Evolutionary conservation across 2,888 invertebrate species (phyloP), one percentile per base, ranked within the genome.

Genomic region (Ectropis crepuscularia): DNA sequence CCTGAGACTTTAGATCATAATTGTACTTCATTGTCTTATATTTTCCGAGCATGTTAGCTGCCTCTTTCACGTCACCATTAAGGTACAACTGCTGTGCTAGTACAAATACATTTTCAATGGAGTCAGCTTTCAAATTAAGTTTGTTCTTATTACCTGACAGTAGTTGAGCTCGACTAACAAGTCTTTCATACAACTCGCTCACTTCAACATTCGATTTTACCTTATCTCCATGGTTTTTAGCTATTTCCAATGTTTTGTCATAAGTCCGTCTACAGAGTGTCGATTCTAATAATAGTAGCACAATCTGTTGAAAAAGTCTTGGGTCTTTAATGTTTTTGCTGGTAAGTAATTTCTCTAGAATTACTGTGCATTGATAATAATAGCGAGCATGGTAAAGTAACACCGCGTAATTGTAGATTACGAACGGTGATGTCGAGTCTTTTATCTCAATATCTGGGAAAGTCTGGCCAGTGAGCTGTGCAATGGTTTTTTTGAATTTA

Each of bases 391-490:
- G 96, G 83, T 96, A 97, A 6, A 96, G 89, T 43, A 97, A 76
- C 5, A 97, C 94, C 7, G 97, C 96, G 80, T 96, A 96, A 83
- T 97, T 97, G 86, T 96, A 97, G 73, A 95, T 94, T 57, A 96
- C 78, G 68, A 85, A 89, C 0, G 90, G 90, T 63, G 84, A 82
- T 49, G 73, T 79, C 0, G 82, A 74, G 57, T 92, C 93, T 69
- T 85, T 88, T 0, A 86, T 75, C 60, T 92, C 92, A 7, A 87
- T 81, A 28, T 92, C 89, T 4, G 90, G 89, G 67, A 91, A 92
- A 47, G 77, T 80, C 36, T 94, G 92, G 2, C 94, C 94, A 57
- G 94, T 94, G 49, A 96, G 89, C 28, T 94, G 92, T 41, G 94
- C 93, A 28, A 97, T 88, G 57, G 94, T 94, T 76, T 95, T 95